phyloP scores from a whole-genome alignment of 2,113 vertebrate genomes.

The Tupaia tana region DNA sequence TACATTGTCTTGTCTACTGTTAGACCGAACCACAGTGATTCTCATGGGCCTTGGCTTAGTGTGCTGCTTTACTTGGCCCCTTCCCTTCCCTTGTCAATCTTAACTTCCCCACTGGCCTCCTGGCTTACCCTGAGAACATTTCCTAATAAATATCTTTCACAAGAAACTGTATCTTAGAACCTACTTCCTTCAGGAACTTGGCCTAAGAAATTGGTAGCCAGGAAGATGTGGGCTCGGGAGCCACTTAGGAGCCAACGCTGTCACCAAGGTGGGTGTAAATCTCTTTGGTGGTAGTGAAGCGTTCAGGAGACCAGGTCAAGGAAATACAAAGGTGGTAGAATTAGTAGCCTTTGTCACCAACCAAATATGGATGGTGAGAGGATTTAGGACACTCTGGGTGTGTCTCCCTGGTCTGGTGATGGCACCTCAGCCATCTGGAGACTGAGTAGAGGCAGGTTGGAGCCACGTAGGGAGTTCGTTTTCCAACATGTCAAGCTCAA shows the following conservation, averaged over 20 bases:
- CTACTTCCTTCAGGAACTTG: neutral
- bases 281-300: neutral
- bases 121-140: neutral
- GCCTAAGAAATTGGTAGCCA: neutral
- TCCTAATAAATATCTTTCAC: neutral
- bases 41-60: neutral
- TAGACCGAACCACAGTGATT: neutral
- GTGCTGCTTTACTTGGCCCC: neutral
- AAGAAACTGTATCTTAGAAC: neutral
- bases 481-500: neutral
- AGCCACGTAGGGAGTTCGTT: rapidly evolving
- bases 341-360: neutral
- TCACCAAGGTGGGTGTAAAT: neutral
- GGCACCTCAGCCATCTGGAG: neutral
- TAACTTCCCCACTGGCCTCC: neutral
- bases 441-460: neutral
- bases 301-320: neutral
- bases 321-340: rapidly evolving
- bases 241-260: rapidly evolving
- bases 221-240: neutral
- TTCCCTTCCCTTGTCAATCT: neutral
- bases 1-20: neutral
- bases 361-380: neutral
- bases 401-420: neutral
- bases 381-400: rapidly evolving